Evolutionary conservation across 2,888 invertebrate species (phyloP), one percentile per base, ranked within the genome.

Genomic region (Micropterix aruncella): DNA sequence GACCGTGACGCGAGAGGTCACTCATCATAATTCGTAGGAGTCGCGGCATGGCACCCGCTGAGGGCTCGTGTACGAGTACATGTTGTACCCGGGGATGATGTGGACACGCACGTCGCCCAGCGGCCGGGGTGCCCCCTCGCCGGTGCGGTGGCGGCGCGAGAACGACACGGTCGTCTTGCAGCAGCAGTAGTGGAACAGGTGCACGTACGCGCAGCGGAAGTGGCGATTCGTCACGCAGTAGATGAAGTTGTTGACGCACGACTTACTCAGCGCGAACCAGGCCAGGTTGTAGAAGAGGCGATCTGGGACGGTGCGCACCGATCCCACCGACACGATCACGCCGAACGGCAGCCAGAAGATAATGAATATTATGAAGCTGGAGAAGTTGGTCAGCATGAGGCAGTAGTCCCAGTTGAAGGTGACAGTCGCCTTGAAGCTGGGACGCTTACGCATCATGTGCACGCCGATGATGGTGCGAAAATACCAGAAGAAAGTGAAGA

Each of bases 161-260:
- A 79, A 79, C 2, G 81, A 75, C 17, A 79, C 78, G 3, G 81
- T 79, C 5, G 79, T 83, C 60, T 86, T 87, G 63, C 85, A 87
- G 57, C 80, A 86, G 56, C 85, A 86, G 55, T 87, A 88, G 55
- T 83, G 80, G 56, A 85, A 87, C 5, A 87, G 63, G 55, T 80
- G 79, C 12, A 78, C 66, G 57, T 83, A 87, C 3, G 84, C 82
- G 46, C 73, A 74, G 36, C 84, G 71, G 56, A 86, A 86, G 56
- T 78, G 77, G 5, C 70, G 65, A 55, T 83, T 80, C n/a, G 77
- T 62, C 3, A 75, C 61, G 54, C 79, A 76, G 57, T 80, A 80
- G 36, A 85, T 56, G 16, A 79, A 66, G 51, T 78, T 79, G 49
- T 80, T 79, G 49, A 83, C 59, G 50, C 80, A 75, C 1, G 83